phyloP scores from a whole-genome alignment of 2,797 vertebrate genomes.

The Merluccius polli region DNA sequence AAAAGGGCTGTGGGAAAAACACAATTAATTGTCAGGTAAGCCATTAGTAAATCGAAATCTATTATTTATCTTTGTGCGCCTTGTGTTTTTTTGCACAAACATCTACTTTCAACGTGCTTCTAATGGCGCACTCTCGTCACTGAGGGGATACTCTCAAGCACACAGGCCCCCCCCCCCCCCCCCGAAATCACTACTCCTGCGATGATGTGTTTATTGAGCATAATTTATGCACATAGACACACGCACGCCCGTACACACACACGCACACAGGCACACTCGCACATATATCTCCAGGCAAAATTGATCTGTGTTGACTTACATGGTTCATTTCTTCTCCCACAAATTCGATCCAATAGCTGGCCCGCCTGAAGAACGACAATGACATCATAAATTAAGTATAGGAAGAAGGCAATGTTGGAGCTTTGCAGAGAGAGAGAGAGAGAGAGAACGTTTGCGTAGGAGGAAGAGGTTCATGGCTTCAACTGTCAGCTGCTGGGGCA shows the following conservation, averaged over 20 bases:
- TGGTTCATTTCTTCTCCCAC: constrained; percentile 13
- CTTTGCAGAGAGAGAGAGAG: background rate
- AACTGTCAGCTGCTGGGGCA: no score
- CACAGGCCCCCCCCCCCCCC: background rate
- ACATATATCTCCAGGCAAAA: background rate
- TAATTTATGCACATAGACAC: background rate
- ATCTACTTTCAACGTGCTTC: background rate
- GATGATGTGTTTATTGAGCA: background rate
- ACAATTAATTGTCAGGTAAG: constrained; percentile 14
- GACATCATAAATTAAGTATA: constrained; percentile 25
- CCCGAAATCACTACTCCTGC: background rate
- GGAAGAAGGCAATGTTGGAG: constrained; percentile 8
- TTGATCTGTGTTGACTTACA: background rate
- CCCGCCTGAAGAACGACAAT: constrained; percentile 22
- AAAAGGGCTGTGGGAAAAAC: constrained; percentile 12
- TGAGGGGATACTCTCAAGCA: background rate
- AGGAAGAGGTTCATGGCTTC: no score
- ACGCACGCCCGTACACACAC: constrained; percentile 2
- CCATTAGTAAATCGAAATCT: constrained; percentile 11
- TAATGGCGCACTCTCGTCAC: background rate
- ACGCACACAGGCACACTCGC: background rate
- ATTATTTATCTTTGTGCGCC: background rate
- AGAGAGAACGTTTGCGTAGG: no score
- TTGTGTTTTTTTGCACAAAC: background rate
- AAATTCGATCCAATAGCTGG: constrained; percentile 6